These are phyloP conservation scores for Anguilla japonica DNA, from an alignment of 2,113 vertebrate genomes.

Conservation along the genomic window DNA sequence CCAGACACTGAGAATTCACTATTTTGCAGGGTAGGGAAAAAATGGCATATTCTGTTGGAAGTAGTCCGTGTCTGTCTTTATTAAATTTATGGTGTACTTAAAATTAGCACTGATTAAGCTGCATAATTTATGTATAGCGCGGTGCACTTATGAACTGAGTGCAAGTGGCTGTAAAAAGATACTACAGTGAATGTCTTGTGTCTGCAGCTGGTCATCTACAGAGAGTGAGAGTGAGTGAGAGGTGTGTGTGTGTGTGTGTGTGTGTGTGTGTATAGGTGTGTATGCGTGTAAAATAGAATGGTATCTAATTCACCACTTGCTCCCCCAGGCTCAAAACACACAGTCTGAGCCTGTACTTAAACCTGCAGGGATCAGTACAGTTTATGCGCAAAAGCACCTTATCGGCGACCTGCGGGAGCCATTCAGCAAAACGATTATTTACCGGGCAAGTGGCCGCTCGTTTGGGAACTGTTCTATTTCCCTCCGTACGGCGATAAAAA, in stretches of 20 bases:
- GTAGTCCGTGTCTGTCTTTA: neutral
- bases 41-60: neutral
- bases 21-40: too few species aligned
- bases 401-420: neutral
- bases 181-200: neutral
- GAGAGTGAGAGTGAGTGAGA: neutral
- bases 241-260: slow-evolving; percentile 8
- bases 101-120: neutral
- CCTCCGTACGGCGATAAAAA: neutral
- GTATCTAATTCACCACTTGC: neutral
- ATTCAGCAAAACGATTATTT: neutral
- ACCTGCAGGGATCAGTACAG: neutral
- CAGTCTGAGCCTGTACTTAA: neutral
- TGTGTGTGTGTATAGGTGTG: neutral
- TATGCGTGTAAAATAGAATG: neutral
- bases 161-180: neutral
- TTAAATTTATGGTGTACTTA: neutral
- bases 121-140: neutral
- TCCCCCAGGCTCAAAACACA: neutral
- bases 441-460: neutral
- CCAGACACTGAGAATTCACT: too few species aligned
- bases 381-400: neutral
- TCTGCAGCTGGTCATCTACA: neutral
- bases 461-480: neutral
- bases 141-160: neutral